These are phyloP conservation scores for Clepsis dumicolana DNA, from an alignment of 2,888 invertebrate species.

Conservation along the genomic window DNA sequence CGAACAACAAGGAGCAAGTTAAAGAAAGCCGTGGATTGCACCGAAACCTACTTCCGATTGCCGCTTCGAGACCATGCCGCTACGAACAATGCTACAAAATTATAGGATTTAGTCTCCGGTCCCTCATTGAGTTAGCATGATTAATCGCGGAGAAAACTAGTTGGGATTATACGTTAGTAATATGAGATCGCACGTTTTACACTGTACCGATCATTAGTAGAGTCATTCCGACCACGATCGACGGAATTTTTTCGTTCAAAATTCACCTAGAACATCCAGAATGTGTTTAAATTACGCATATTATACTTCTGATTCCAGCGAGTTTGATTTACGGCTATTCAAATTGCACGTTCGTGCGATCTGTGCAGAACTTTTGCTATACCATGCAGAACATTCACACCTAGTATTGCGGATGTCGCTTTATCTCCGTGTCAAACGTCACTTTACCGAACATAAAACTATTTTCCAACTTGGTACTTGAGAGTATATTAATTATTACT, in stretches of 20 bases:
- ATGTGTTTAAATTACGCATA: constrained; percentile 70
- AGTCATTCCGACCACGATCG: constrained; percentile 68
- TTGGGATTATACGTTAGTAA: constrained; percentile 69
- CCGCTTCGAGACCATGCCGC: constrained; percentile 61
- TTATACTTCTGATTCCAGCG: constrained; percentile 61
- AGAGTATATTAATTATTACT: constrained; percentile 44
- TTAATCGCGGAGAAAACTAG: constrained; percentile 80
- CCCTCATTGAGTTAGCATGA: constrained; percentile 79
- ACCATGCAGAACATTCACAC: constrained; percentile 42
- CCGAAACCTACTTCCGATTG: constrained; percentile 79
- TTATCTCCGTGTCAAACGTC: neutral
- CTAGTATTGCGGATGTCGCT: constrained; percentile 6
- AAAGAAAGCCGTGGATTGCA: constrained; percentile 68
- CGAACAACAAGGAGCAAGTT: constrained; percentile 30
- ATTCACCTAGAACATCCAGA: constrained; percentile 60
- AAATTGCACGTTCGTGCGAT: constrained; percentile 61
- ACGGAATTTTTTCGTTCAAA: constrained; percentile 62
- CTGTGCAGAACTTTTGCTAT: constrained; percentile 53
- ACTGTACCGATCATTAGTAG: constrained; percentile 65
- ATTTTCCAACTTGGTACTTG: neutral
- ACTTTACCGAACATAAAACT: neutral
- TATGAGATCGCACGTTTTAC: constrained; percentile 73
- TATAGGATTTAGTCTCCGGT: constrained; percentile 76
- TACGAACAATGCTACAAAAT: constrained; percentile 77
- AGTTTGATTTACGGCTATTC: constrained; percentile 61